Percentiles rank a stretch among this genome's conserved stretches.
Conservation (phyloP, 2,797 vertebrate species). For the Falco naumanni region DNA sequence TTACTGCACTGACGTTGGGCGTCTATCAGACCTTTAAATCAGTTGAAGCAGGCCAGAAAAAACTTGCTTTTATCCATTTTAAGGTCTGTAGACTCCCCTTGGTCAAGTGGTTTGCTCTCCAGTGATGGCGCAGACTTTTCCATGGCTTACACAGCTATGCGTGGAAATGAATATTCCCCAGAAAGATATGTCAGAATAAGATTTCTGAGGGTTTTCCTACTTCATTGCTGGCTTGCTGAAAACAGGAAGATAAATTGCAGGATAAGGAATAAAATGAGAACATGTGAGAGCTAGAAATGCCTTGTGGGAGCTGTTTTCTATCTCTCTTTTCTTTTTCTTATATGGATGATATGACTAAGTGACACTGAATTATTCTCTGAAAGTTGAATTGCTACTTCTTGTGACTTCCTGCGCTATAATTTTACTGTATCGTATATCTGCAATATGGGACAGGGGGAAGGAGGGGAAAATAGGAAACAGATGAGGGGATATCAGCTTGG, state of each 20-base stretch:
- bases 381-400: slow-evolving; percentile 3
- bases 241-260: slow-evolving; percentile 23
- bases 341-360: not conserved
- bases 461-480: slow-evolving; percentile 35
- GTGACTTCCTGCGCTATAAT: slow-evolving; percentile 20
- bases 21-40: slow-evolving; percentile 58
- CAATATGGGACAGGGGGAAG: not conserved
- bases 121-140: slow-evolving; percentile 38
- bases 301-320: not conserved
- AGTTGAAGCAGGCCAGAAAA: slow-evolving; percentile 50
- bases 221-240: slow-evolving; percentile 29
- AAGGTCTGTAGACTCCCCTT: not conserved
- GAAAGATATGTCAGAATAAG: not conserved
- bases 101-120: slow-evolving; percentile 3
- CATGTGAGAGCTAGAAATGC: not conserved
- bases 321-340: not conserved
- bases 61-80: slow-evolving; percentile 41
- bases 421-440: not conserved
- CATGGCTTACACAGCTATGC: not conserved
- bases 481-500: not conserved
- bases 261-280: slow-evolving; percentile 31
- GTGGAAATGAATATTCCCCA: slow-evolving; percentile 31
- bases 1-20: not conserved
- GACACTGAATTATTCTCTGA: slow-evolving; percentile 18
- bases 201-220: not conserved